Conservation (phyloP, 2,113 vertebrate species). For the Ammospiza caudacuta region DNA sequence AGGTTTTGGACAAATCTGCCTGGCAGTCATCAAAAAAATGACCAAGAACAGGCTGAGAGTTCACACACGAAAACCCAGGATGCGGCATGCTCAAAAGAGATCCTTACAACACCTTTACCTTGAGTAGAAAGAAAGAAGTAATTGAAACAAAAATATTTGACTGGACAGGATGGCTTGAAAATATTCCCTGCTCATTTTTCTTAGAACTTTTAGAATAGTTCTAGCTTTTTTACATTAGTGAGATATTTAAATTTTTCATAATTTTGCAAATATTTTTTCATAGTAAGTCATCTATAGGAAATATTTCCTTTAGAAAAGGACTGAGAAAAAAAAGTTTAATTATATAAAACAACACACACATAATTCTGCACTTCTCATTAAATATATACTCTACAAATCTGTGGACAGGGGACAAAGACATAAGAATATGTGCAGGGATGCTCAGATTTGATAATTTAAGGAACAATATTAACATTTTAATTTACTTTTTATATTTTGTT, state of each 20-base stretch:
- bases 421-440: background rate
- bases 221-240: background rate
- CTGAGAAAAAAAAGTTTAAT: background rate
- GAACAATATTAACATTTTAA: background rate
- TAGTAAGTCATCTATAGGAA: background rate
- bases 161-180: background rate
- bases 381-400: background rate
- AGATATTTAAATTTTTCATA: background rate
- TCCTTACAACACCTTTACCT: background rate
- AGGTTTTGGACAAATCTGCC: background rate
- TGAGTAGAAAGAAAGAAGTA: rapidly evolving
- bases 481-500: background rate
- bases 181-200: background rate
- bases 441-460: background rate
- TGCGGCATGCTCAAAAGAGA: background rate
- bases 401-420: rapidly evolving
- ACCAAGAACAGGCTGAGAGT: background rate
- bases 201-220: rapidly evolving
- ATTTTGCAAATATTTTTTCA: background rate
- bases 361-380: background rate
- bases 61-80: background rate
- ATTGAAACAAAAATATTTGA: background rate
- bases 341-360: background rate
- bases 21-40: background rate
- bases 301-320: background rate